These are phyloP conservation scores for Xiphophorus birchmanni DNA, from an alignment of 2,797 vertebrate genomes.

Conservation along the genomic window DNA sequence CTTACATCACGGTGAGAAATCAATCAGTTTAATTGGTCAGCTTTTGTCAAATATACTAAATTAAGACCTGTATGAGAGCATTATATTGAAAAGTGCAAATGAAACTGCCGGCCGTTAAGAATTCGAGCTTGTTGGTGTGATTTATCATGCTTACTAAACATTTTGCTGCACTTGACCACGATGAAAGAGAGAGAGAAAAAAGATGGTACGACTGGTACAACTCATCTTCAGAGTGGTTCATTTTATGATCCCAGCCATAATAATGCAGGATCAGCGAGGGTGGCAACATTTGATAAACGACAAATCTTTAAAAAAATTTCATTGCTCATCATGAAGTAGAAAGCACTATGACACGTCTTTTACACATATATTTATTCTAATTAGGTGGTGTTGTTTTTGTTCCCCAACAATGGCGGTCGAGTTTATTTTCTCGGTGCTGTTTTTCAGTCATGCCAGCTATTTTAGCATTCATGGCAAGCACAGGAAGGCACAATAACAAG, in stretches of 20 bases:
- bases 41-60: constrained; percentile 76
- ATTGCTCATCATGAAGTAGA: constrained; percentile 13
- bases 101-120: constrained; percentile 62
- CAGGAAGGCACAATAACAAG: constrained; percentile 76
- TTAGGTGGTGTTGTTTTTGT: constrained; percentile 36
- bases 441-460: constrained; percentile 54
- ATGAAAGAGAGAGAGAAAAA: constrained; percentile 25
- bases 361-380: constrained; percentile 55
- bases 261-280: constrained; percentile 44
- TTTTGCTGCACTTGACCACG: constrained; percentile 60
- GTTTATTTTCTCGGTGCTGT: constrained; percentile 53
- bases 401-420: constrained; percentile 30
- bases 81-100: constrained; percentile 63
- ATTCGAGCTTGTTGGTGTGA: constrained; percentile 61
- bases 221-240: constrained; percentile 62
- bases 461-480: constrained; percentile 74
- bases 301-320: constrained; percentile 15
- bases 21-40: constrained; percentile 74
- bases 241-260: constrained; percentile 59
- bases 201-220: constrained; percentile 35
- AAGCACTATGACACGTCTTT: constrained; percentile 28
- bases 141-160: constrained; percentile 71
- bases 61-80: constrained; percentile 58
- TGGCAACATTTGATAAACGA: constrained; percentile 29
- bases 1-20: constrained; percentile 72